Percentiles rank a stretch among this genome's conserved stretches.
Conservation (phyloP, 1,140 invertebrate genomes). For the Halictus rubicundus region DNA sequence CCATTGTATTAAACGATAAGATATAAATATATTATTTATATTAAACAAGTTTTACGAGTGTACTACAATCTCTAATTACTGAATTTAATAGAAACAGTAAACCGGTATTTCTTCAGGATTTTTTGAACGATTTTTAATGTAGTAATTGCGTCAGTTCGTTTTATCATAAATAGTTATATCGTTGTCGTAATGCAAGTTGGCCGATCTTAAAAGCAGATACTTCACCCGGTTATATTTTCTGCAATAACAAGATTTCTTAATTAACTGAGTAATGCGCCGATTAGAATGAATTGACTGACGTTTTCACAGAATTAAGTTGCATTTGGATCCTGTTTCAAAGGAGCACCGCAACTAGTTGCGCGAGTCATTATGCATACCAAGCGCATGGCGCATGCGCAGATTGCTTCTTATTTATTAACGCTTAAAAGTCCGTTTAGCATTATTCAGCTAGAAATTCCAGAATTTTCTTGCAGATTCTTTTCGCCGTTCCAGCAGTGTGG, state of each 20-base stretch:
- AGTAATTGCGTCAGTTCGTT: not conserved
- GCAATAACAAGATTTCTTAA: constrained; percentile 41
- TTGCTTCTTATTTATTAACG: constrained; percentile 31
- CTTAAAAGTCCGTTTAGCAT: constrained; percentile 27
- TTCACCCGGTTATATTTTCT: constrained; percentile 16
- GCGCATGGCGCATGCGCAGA: constrained; percentile 12
- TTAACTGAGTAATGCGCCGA: constrained; percentile 39
- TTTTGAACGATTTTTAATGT: not conserved
- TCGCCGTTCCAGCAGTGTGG: not conserved
- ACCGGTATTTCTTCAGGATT: not conserved
- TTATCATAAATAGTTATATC: not conserved
- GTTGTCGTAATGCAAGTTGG: too few relatives aligned
- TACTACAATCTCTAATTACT: not conserved
- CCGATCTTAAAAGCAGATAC: not conserved
- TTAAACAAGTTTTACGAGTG: too few relatives aligned
- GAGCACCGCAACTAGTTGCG: constrained; percentile 22
- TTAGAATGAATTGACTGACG: constrained; percentile 44
- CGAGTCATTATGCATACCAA: constrained; percentile 37
- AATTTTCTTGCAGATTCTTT: not conserved
- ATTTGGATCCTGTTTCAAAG: constrained; percentile 37
- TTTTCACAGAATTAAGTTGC: constrained; percentile 31
- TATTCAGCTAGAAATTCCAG: constrained; percentile 3
- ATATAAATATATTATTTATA: too few relatives aligned
- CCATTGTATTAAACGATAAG: too few relatives aligned
- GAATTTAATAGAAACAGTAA: not conserved